These are phyloP conservation scores for Tricholauxania praeusta DNA, from an alignment of 2,888 invertebrate genomes.

Conservation along the genomic window DNA sequence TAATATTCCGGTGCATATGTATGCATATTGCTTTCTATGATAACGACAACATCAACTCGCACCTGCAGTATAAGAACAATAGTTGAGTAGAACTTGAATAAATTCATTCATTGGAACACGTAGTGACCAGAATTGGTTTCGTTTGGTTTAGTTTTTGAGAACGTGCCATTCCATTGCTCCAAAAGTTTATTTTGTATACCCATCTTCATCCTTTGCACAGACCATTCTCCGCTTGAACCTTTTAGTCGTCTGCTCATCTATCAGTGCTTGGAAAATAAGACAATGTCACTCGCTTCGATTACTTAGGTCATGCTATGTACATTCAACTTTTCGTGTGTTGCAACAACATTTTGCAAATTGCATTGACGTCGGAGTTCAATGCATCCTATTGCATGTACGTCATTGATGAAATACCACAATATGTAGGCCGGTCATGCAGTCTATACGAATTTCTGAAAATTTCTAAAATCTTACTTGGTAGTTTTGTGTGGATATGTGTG, in stretches of 20 bases:
- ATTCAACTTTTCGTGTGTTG: constrained; percentile 23
- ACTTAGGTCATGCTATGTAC: constrained; percentile 29
- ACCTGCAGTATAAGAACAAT: too few relatives aligned
- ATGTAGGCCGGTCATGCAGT: not conserved
- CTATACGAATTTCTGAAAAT: too few relatives aligned
- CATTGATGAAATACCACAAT: constrained; percentile 18
- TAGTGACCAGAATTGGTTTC: constrained; percentile 31
- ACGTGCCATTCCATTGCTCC: constrained; percentile 30
- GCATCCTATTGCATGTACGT: not conserved
- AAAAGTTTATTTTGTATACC: constrained; percentile 17
- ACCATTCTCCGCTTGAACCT: not conserved
- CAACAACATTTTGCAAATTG: constrained; percentile 41
- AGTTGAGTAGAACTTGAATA: constrained; percentile 17
- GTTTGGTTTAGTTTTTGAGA: constrained; percentile 34
- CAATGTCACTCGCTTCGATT: constrained; percentile 40
- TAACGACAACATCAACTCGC: too few relatives aligned
- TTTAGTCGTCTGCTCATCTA: not conserved
- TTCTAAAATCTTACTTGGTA: too few relatives aligned
- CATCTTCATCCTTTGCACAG: not conserved
- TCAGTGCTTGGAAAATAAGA: constrained; percentile 30
- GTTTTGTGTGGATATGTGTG: too few relatives aligned
- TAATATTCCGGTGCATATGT: too few relatives aligned
- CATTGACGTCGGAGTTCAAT: constrained; percentile 34
- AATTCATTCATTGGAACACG: constrained; percentile 33
- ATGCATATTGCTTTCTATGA: too few relatives aligned